Conservation (phyloP, 2,888 invertebrate genomes). For the Synanthedon tipuliformis region DNA sequence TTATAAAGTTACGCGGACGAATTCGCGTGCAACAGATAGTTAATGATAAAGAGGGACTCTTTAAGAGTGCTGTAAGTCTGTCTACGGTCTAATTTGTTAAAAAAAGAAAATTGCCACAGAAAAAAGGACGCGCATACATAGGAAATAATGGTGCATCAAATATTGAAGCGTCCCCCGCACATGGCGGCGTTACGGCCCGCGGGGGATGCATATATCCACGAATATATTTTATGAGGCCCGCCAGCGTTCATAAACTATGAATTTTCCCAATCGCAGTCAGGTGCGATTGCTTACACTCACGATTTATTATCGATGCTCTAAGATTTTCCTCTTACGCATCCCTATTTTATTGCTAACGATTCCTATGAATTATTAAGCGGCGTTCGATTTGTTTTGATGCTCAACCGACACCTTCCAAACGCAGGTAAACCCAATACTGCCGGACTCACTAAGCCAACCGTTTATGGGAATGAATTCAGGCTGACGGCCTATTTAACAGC, state of each 20-base stretch:
- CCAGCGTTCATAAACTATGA: constrained; percentile 52
- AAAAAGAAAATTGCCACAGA: too few species aligned
- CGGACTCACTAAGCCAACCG: too few species aligned
- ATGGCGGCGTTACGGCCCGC: constrained; percentile 25
- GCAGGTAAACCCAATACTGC: too few species aligned
- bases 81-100: too few species aligned
- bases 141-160: constrained; percentile 40
- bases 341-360: constrained; percentile 29
- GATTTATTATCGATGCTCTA: constrained; percentile 45
- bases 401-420: neutral
- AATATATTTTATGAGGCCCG: constrained; percentile 34
- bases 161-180: constrained; percentile 36
- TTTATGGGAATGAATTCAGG: too few species aligned
- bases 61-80: too few species aligned
- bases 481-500: too few species aligned
- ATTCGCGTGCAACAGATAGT: too few species aligned
- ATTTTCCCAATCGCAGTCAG: constrained; percentile 58
- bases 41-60: too few species aligned
- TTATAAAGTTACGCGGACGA: too few species aligned
- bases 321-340: constrained; percentile 14
- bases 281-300: constrained; percentile 35
- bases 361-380: constrained; percentile 44
- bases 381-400: constrained; percentile 1
- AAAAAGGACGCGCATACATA: too few species aligned
- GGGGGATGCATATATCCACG: constrained; percentile 43